phyloP scores from a whole-genome alignment of 2,113 vertebrate genomes.

The Tragelaphus scriptus region DNA sequence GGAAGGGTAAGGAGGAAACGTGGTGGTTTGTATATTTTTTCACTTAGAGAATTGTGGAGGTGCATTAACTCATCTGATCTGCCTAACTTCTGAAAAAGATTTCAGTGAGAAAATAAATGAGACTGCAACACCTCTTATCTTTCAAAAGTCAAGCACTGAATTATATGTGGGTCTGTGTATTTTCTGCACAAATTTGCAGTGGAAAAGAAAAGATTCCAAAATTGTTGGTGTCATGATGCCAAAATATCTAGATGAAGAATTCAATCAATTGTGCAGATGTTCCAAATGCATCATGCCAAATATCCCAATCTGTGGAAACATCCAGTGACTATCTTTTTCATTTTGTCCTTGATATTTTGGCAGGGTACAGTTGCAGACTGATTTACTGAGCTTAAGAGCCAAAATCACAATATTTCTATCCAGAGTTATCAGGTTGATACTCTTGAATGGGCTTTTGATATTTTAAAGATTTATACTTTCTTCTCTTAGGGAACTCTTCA shows the following conservation, averaged over 20 bases:
- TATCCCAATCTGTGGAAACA: not conserved
- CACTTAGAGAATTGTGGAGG: not conserved
- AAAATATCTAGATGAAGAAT: slow-evolving; percentile 35
- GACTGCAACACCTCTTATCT: not conserved
- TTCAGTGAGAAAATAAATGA: not conserved
- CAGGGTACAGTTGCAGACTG: not conserved
- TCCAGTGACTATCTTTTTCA: not conserved
- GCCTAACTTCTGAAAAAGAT: not conserved
- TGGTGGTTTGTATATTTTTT: not conserved
- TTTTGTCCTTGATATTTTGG: not conserved
- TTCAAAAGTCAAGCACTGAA: not conserved
- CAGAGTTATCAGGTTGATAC: not conserved
- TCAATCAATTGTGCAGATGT: slow-evolving; percentile 19
- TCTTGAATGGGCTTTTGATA: not conserved
- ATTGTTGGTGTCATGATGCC: not conserved
- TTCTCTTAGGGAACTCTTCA: not conserved
- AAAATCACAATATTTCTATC: not conserved
- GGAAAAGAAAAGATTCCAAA: not conserved
- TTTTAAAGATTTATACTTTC: not conserved
- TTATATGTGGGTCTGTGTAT: not conserved
- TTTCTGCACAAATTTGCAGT: not conserved
- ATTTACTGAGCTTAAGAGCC: not conserved
- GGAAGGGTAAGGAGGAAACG: not conserved
- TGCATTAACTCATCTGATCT: not conserved
- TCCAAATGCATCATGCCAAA: slow-evolving; percentile 23